Conservation (phyloP, 2,113 vertebrate species). For the Aythya baeri region DNA sequence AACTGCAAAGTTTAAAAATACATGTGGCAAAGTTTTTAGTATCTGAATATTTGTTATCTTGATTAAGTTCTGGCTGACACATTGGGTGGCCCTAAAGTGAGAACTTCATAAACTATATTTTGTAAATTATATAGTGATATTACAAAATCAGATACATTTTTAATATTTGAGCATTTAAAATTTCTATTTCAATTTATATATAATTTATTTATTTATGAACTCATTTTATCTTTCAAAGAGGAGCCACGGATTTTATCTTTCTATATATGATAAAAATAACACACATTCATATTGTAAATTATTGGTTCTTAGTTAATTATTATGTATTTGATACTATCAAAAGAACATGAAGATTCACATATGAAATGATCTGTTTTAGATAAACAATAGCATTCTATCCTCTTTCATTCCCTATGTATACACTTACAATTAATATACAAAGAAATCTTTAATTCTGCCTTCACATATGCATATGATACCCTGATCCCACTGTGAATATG, state of each 20-base stretch:
- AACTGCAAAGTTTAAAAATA: background rate
- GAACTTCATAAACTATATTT: background rate
- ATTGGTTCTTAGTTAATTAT: background rate
- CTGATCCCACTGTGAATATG: background rate
- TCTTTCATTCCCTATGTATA: background rate
- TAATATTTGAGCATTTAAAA: background rate
- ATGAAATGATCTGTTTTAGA: background rate
- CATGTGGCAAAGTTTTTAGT: background rate
- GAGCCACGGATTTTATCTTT: background rate
- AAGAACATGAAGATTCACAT: background rate
- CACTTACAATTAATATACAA: background rate
- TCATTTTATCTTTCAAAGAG: background rate
- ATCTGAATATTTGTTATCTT: background rate
- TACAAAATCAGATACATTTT: background rate
- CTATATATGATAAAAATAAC: background rate
- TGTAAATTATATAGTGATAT: background rate
- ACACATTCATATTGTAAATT: background rate
- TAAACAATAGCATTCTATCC: background rate
- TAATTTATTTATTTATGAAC: background rate
- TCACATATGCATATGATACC: background rate
- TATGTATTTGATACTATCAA: background rate
- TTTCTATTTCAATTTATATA: too few relatives aligned
- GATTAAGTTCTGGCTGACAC: background rate
- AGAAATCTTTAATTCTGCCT: background rate
- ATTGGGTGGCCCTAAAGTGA: background rate